Evolutionary conservation across 2,113 vertebrate species (phyloP).

Genomic region (Mungos mungo): DNA sequence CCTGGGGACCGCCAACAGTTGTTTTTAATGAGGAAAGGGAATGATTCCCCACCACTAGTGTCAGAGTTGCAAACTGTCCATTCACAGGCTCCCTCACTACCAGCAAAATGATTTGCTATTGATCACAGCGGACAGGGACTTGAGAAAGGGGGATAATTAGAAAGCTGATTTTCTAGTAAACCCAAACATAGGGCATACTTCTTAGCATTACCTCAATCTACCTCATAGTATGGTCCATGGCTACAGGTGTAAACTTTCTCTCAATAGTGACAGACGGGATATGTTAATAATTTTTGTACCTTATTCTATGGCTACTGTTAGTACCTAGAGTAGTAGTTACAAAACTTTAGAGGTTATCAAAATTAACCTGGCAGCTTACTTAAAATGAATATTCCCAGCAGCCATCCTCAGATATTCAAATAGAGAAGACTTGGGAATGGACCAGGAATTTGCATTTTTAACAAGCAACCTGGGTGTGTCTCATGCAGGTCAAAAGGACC

Average conservation of each 20-base stretch:
- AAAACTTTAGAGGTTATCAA: neutral
- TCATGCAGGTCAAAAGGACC: neutral
- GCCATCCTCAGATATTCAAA: neutral
- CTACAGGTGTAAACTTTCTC: neutral
- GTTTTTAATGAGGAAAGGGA: neutral
- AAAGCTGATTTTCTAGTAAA: neutral
- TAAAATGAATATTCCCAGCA: neutral
- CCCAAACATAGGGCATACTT: neutral
- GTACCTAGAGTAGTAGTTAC: neutral
- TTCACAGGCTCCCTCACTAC: neutral
- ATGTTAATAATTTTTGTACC: neutral
- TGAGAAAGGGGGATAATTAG: neutral
- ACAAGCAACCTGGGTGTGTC: neutral
- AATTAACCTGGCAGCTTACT: neutral
- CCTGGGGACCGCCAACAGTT: neutral
- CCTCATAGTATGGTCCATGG: neutral
- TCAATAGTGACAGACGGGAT: neutral
- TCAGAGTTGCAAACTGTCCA: slow-evolving; percentile 16
- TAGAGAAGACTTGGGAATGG: neutral
- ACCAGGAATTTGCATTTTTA: neutral
- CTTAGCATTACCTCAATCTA: neutral
- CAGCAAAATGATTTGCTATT: neutral
- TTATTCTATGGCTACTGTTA: neutral
- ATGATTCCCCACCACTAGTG: neutral
- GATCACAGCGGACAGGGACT: neutral